A percentile compares a stretch with the other conserved stretches of the same genome.
Conservation (phyloP, 2,797 vertebrate species). For the Lithobates sylvaticus region DNA sequence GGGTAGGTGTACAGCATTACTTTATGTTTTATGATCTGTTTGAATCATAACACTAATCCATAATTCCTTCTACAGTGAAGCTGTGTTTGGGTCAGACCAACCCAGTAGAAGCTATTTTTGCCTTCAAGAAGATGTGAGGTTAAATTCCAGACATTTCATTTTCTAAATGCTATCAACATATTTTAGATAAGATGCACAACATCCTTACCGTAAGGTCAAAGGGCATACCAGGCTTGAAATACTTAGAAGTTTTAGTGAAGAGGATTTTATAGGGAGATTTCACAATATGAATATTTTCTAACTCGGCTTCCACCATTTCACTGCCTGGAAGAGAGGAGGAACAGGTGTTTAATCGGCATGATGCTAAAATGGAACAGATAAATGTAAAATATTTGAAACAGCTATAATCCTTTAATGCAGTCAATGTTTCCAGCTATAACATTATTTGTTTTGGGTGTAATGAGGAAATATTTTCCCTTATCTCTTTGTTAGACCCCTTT, state of each 20-base stretch:
- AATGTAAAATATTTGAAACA: no score
- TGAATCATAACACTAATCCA: no score
- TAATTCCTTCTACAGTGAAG: not conserved
- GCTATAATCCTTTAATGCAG: no score
- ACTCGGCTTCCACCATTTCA: constrained; percentile 35
- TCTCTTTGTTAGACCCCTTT: no score
- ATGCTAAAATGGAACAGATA: not conserved
- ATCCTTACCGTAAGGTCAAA: constrained; percentile 74
- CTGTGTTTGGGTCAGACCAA: not conserved
- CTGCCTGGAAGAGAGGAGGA: constrained; percentile 8
- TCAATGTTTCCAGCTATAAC: no score
- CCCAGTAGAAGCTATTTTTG: no score
- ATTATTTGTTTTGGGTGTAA: no score
- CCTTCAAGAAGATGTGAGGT: not conserved
- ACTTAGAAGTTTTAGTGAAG: constrained; percentile 71
- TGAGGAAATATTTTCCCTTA: no score
- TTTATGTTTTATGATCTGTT: no score
- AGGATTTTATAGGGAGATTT: constrained; percentile 73
- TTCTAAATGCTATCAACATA: not conserved
- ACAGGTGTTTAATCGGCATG: not conserved
- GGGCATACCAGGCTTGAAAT: constrained; percentile 78
- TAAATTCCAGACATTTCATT: not conserved
- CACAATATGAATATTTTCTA: constrained; percentile 76
- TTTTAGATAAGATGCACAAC: not conserved
- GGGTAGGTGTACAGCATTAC: no score